phyloP scores from a whole-genome alignment of 2,797 vertebrate genomes.

The Perdix hodgsoniae region DNA sequence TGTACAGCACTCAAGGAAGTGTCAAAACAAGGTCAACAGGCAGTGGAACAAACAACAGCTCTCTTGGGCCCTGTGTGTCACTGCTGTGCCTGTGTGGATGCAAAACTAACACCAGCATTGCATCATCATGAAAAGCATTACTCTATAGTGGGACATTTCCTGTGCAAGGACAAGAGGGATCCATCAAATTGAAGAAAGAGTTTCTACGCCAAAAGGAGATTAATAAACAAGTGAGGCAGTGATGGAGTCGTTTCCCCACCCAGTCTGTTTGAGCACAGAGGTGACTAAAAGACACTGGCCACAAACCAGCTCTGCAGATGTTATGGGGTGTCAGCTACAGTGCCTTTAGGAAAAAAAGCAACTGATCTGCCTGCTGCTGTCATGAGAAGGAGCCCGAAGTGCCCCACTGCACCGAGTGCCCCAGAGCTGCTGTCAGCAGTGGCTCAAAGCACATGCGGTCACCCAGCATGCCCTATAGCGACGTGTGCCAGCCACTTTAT shows the following conservation, averaged over 20 bases:
- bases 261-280: background rate
- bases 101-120: background rate
- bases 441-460: background rate
- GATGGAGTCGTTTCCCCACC: background rate
- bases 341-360: background rate
- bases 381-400: background rate
- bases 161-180: background rate
- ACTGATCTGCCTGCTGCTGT: background rate
- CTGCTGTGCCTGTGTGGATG: accelerated
- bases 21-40: background rate
- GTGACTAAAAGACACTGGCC: background rate
- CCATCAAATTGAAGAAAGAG: background rate
- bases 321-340: background rate
- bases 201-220: background rate
- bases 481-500: background rate
- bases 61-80: background rate
- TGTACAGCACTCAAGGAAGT: background rate
- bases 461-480: background rate
- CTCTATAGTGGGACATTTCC: background rate
- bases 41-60: background rate
- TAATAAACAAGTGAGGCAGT: background rate
- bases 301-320: slow-evolving; percentile 24
- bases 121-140: background rate
- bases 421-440: background rate
- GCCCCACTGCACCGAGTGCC: background rate